These are phyloP conservation scores for Leucoraja ocellata DNA, from an alignment of 2,797 vertebrate species.

Conservation along the genomic window DNA sequence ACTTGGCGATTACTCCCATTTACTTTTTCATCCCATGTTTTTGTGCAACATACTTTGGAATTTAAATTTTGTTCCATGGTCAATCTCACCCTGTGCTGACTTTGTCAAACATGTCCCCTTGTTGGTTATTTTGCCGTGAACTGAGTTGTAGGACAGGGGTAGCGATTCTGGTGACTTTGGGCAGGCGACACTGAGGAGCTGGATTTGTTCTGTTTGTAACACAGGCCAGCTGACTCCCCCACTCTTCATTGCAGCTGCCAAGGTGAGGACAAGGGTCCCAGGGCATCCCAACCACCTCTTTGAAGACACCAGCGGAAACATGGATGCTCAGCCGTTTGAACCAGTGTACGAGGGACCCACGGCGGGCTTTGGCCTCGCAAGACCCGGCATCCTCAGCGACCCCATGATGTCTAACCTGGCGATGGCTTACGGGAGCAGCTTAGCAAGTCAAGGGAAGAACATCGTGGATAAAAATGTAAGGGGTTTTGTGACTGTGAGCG, in stretches of 20 bases:
- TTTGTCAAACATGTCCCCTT: background rate
- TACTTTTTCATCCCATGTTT: too few species aligned
- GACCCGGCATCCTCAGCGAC: slow-evolving; percentile 63
- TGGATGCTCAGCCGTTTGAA: slow-evolving; percentile 41
- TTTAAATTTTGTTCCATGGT: background rate
- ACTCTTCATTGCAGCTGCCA: slow-evolving; percentile 54
- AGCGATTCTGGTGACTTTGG: too few species aligned
- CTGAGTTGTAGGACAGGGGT: background rate
- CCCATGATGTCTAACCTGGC: slow-evolving; percentile 77
- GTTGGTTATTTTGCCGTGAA: background rate
- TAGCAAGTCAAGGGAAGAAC: slow-evolving; percentile 76
- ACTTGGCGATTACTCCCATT: too few species aligned
- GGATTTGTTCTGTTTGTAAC: too few species aligned
- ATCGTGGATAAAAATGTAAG: slow-evolving; percentile 83
- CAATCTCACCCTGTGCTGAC: background rate
- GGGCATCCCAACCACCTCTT: slow-evolving; percentile 67
- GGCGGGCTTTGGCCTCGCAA: slow-evolving; percentile 49
- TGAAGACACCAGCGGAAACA: slow-evolving; percentile 69
- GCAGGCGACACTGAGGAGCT: too few species aligned
- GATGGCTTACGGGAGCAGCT: slow-evolving; percentile 76
- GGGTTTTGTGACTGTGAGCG: background rate
- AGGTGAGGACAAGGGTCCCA: slow-evolving; percentile 58
- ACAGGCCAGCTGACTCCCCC: background rate
- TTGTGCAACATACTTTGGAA: background rate
- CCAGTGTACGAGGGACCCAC: slow-evolving; percentile 49